Conservation (phyloP, 2,113 vertebrate genomes). For the Circaetus gallicus region DNA sequence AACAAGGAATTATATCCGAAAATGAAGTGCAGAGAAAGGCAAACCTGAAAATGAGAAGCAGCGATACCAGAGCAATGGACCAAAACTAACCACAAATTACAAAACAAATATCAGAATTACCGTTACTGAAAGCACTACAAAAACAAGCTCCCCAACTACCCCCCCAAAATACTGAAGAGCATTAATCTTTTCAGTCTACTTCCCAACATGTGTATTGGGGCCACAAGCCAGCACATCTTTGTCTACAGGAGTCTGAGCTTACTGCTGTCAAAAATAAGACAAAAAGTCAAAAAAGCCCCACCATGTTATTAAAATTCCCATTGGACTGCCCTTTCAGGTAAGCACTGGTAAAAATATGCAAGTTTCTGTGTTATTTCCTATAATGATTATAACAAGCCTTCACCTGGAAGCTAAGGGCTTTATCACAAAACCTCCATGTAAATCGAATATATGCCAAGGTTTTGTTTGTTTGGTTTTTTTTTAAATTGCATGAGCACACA, state of each 20-base stretch:
- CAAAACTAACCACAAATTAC: neutral
- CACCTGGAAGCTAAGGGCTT: neutral
- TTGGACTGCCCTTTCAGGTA: neutral
- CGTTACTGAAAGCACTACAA: neutral
- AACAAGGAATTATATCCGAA: neutral
- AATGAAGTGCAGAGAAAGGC: neutral
- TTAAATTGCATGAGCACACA: neutral
- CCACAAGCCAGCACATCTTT: neutral
- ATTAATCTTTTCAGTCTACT: neutral
- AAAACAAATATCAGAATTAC: neutral
- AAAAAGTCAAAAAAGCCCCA: neutral
- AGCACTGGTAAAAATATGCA: neutral
- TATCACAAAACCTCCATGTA: neutral
- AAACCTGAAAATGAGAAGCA: neutral
- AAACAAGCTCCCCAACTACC: neutral
- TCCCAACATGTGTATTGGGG: neutral
- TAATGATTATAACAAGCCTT: neutral
- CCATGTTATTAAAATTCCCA: neutral
- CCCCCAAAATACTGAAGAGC: neutral
- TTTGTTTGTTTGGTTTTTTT: neutral
- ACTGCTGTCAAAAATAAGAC: neutral
- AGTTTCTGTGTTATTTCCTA: neutral
- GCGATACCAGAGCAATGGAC: accelerated
- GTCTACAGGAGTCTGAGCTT: neutral
- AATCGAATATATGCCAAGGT: neutral